Conservation (phyloP, 2,888 invertebrate genomes). For the Eupsilia transversa region DNA sequence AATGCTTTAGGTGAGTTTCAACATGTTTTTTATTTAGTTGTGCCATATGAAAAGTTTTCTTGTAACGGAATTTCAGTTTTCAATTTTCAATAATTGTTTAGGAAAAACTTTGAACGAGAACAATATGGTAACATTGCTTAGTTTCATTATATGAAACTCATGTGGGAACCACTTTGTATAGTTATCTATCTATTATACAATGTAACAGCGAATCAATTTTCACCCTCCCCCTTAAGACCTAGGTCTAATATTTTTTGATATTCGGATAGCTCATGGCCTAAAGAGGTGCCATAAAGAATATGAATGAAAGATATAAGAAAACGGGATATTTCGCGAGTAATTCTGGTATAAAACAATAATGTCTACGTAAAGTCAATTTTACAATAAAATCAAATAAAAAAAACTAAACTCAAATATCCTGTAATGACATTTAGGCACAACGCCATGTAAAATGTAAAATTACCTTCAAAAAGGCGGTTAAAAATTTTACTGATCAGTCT, state of each 20-base stretch:
- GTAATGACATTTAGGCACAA: background rate
- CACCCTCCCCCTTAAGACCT: too few species aligned
- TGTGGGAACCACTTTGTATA: background rate
- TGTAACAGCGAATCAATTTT: too few species aligned
- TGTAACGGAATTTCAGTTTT: background rate
- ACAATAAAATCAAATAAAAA: background rate
- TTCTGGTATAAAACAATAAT: background rate
- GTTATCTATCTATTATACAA: too few species aligned
- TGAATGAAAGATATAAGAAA: too few species aligned
- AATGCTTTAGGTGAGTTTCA: constrained; percentile 46
- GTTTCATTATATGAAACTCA: background rate
- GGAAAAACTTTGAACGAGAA: background rate
- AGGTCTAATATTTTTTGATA: too few species aligned
- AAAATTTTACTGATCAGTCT: background rate
- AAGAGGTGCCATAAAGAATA: too few species aligned
- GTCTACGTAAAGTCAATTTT: background rate
- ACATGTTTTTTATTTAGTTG: background rate
- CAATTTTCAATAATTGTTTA: background rate
- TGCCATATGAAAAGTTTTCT: background rate
- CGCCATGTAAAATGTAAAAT: background rate
- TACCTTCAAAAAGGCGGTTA: background rate
- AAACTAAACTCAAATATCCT: background rate
- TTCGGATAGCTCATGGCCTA: too few species aligned
- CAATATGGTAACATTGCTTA: background rate
- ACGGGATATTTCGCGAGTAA: too few species aligned